These are phyloP conservation scores for Solenodon paradoxus DNA, from an alignment of 2,113 vertebrate genomes.

Conservation along the genomic window DNA sequence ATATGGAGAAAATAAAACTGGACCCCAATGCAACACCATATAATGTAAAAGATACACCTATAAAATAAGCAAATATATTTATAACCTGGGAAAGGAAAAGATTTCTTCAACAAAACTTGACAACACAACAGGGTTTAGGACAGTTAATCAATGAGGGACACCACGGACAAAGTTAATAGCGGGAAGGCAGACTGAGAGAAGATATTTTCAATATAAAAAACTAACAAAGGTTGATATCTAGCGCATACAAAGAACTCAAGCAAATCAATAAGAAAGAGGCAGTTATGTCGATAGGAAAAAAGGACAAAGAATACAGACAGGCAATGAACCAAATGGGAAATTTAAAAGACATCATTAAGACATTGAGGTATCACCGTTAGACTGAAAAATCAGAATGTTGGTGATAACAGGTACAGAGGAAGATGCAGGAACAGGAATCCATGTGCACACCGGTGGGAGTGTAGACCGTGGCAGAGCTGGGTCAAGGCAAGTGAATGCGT, in stretches of 20 bases:
- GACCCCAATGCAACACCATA: not conserved
- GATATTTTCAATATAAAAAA: not conserved
- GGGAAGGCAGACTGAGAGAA: not conserved
- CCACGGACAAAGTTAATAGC: not conserved
- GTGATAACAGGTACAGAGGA: not conserved
- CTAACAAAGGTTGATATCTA: not conserved
- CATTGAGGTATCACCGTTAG: not conserved
- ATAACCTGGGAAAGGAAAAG: not conserved
- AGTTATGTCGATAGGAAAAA: not conserved
- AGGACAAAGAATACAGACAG: not conserved
- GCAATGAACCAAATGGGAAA: not conserved
- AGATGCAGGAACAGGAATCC: not conserved
- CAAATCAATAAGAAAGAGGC: not conserved
- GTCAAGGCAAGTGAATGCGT: accelerated
- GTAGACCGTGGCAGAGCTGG: too few relatives aligned
- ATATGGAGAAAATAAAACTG: not conserved
- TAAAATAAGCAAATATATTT: not conserved
- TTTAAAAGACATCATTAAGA: not conserved
- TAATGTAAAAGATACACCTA: not conserved
- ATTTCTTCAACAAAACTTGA: not conserved
- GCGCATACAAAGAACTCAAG: not conserved
- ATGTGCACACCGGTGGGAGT: not conserved
- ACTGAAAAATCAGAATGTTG: not conserved
- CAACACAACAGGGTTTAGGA: not conserved
- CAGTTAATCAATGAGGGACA: not conserved